Conservation (phyloP, 2,797 vertebrate species). For the Chaetophractus vellerosus region DNA sequence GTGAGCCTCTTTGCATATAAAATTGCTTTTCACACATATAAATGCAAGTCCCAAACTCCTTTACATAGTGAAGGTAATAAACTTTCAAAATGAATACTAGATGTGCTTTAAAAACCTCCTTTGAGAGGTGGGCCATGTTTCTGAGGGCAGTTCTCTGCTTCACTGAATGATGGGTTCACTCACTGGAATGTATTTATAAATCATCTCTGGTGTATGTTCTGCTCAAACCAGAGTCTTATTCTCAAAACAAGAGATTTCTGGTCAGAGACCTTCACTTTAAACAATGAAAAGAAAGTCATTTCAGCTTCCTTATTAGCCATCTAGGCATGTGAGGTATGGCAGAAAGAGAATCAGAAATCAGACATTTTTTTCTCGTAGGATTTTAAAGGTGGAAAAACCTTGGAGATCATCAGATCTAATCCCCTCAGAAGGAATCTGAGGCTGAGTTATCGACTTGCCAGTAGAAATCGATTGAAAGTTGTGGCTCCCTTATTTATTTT, state of each 20-base stretch:
- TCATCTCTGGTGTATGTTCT: neutral
- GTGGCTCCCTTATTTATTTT: neutral
- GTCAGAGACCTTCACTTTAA: neutral
- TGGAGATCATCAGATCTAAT: neutral
- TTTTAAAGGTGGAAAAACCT: neutral
- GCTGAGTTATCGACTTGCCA: neutral
- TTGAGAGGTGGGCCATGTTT: neutral
- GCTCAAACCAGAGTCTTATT: neutral
- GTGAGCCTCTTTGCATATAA: constrained; percentile 82
- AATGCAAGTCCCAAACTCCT: neutral
- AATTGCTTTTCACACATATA: constrained; percentile 68
- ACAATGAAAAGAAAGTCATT: neutral
- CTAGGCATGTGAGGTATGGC: fast-evolving
- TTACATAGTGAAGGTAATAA: constrained; percentile 41
- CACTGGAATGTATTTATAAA: neutral
- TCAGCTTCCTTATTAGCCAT: neutral
- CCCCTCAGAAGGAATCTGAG: neutral
- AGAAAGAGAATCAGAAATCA: neutral
- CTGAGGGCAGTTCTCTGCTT: neutral
- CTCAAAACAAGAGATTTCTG: neutral
- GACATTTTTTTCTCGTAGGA: neutral
- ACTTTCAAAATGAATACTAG: neutral
- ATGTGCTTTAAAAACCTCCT: neutral
- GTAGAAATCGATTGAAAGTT: neutral
- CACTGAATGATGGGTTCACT: neutral